Base-by-base conservation (phyloP, 2,113 vertebrate species). In the Rutilus rutilus region DNA sequence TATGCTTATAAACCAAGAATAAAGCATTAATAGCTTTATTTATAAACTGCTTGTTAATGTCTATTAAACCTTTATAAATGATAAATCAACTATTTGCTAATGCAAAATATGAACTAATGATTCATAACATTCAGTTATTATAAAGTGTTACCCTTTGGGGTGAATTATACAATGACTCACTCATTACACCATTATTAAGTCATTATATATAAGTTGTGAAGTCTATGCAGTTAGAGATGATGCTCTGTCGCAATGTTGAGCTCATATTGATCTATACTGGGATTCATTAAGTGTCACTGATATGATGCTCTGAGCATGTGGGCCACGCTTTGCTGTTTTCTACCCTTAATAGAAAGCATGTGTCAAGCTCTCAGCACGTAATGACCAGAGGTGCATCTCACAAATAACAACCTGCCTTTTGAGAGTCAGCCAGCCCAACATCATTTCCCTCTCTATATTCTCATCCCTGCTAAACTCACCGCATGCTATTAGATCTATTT, bases 301-400 rank as follows among this genome's bases (percentile, higher is more conserved):
- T 27, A 75, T 50, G 71, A 75, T 27, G 42, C n/a, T 39, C 52
- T 6, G 23, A 59, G 42, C 73, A 76, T 84, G 69, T 73, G 36
- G 14, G 52, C 65, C n/a, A 54, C 60, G 60, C 57, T 71, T 69
- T 62, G 27, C 50, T 57, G 60, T 87, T 85, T 90, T 79, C 42
- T 65, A 67, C 73, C 82, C 85, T 88, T 88, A 85, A 88, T 76
- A 80, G 85, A 85, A 88, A 83, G 65, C 74, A 85, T 86, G 87
- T 80, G 86, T 89, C 84, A 86, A 27, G 25, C 76, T 87, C 69
- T 71, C 39, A 74, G 75, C 33, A 42, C 30, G 57, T 65, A 86
- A 65, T 85, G 84, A 89, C 71, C 60, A 85, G 60, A 80, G 80
- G 84, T 85, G 75, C 79, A 78, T 42, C 78, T 81, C 83, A 80